Evolutionary conservation across 2,888 invertebrate genomes (phyloP), one percentile per base, ranked within the genome.

Genomic region (Blastobasis lacticolella): DNA sequence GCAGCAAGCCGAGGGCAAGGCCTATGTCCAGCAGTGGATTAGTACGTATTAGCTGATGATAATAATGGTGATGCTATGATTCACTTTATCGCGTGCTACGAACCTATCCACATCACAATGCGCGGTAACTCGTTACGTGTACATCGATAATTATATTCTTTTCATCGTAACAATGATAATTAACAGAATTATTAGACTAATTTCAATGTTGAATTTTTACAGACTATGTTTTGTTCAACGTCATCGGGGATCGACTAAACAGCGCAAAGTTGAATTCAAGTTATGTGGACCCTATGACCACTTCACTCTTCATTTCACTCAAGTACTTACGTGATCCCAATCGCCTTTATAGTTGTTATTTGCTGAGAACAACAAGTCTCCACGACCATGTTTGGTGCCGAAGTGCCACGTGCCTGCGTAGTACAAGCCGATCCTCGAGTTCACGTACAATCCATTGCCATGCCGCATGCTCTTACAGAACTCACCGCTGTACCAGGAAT

Each of bases 401-500:
- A 75, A 79, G 52, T 83, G 63, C 83, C 91, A 92, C 6, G 78
- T 73, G 5, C 91, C 89, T 4, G 64, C 46, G 55, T 87, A 88
- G 0, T 74, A 81, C 5, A 73, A 66, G 57, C 83, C 85, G 6
- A 53, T 60, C 6, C 84, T 74, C 2, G 87, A 84, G 58, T 87
- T 74, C 23, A 86, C 87, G 55, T 77, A 87, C 10, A 87, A 67
- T 0, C 92, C 92, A 42, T 64, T 65, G 0, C 92, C 92, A 46
- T 91, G 82, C 0, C 91, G 89, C 51, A 89, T 63, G 53, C 91
- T 91, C 1, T 86, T 81, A 10, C 64, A 61, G 62, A 92, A 90
- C n/a, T 90, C 83, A 0, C 92, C 92, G 57, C 89, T 80, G 57
- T 91, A 92, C 83, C 87, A 88, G 41, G 87, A 86, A 54, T 89